A percentile compares a stretch with the other conserved stretches of the same genome.
Evolutionary conservation across 2,797 vertebrate species (phyloP).

Genomic region (Darevskia nairensis): DNA sequence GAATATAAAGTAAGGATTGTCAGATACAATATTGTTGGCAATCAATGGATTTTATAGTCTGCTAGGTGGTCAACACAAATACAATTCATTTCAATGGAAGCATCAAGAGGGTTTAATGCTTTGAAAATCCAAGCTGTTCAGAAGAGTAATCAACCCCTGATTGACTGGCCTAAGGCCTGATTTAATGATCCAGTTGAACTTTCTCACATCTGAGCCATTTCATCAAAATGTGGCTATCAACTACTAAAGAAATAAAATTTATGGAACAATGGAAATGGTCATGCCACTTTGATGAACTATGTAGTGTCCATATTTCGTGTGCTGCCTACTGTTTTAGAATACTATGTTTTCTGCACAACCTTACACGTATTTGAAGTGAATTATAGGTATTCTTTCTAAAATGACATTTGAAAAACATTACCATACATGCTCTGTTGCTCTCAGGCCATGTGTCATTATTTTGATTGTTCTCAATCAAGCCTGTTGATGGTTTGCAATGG

Average conservation of each 20-base stretch:
- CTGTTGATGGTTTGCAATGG: not conserved
- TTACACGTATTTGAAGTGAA: not conserved
- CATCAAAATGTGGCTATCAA: not conserved
- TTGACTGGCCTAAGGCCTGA: not conserved
- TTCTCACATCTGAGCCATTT: not conserved
- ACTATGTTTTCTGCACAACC: not conserved
- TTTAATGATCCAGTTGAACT: not conserved
- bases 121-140: not conserved
- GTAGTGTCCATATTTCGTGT: not conserved
- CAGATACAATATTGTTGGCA: not conserved
- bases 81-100: not conserved
- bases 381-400: slow-evolving; percentile 15
- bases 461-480: not conserved
- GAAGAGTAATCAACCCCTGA: not conserved
- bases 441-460: not conserved
- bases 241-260: not conserved
- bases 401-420: not conserved
- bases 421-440: not conserved
- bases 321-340: not conserved
- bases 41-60: not conserved
- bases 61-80: not conserved
- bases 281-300: not conserved
- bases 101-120: not conserved
- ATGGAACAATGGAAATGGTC: not conserved
- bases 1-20: not conserved